Conservation (phyloP, 2,797 vertebrate species). For the Phoebastria nigripes region DNA sequence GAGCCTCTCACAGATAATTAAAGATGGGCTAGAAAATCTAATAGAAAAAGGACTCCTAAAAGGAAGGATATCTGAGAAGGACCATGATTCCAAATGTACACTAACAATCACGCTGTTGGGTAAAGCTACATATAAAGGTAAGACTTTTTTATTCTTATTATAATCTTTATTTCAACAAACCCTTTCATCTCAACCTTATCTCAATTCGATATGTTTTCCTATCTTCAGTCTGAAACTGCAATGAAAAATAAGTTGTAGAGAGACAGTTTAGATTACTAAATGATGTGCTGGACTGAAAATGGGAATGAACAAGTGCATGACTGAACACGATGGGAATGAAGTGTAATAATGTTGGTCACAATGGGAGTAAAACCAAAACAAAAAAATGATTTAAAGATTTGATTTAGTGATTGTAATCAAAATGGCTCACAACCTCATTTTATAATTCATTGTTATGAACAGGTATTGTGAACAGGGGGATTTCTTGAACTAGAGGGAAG, state of each 20-base stretch:
- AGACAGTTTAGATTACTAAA: neutral
- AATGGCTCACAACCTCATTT: neutral
- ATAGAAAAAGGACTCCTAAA: conserved; percentile 82
- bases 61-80: neutral
- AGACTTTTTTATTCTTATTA: neutral
- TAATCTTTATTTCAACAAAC: neutral
- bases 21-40: conserved; percentile 75
- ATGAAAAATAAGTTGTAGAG: neutral
- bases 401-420: neutral
- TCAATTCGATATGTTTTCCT: neutral
- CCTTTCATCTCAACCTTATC: neutral
- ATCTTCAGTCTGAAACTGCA: neutral
- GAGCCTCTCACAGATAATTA: conserved; percentile 76
- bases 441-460: neutral
- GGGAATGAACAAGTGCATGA: neutral
- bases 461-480: neutral
- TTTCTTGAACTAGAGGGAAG: neutral
- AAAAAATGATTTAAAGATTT: neutral
- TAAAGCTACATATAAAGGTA: conserved; percentile 90
- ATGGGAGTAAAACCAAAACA: neutral
- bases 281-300: neutral
- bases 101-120: conserved; percentile 86
- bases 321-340: neutral
- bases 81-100: neutral
- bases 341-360: neutral